A percentile compares a stretch with the other conserved stretches of the same genome.
Conservation (phyloP, 2,113 vertebrate genomes). For the Nerophis ophidion region DNA sequence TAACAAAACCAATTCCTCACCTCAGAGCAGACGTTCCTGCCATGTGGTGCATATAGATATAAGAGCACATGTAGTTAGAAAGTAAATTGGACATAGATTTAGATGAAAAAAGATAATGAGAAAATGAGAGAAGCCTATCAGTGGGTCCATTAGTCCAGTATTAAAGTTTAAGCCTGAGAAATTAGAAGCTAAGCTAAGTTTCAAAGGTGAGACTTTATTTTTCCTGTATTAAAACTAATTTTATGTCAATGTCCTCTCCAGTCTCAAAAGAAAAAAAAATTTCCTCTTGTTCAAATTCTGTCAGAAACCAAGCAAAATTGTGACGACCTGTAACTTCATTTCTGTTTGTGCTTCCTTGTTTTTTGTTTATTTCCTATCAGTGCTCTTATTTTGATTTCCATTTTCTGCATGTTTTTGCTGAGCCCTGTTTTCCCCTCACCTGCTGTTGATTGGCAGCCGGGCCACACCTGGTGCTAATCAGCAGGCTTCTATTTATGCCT, state of each 20-base stretch:
- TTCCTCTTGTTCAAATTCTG: slow-evolving; percentile 2
- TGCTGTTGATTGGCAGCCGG: too few relatives aligned
- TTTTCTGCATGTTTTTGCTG: too few relatives aligned
- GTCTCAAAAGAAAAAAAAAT: slow-evolving; percentile 11
- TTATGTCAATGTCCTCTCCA: slow-evolving; percentile 9
- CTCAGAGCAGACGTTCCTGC: not conserved
- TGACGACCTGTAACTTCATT: too few relatives aligned
- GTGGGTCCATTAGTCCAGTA: not conserved
- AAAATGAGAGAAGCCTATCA: not conserved
- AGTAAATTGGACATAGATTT: not conserved
- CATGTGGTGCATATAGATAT: not conserved
- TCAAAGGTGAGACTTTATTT: not conserved
- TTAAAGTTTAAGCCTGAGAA: not conserved
- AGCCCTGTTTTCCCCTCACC: too few relatives aligned
- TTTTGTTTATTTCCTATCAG: too few relatives aligned
- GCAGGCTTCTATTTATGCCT: too few relatives aligned
- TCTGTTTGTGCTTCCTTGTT: too few relatives aligned
- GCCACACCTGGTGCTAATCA: too few relatives aligned
- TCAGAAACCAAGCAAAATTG: slow-evolving; percentile 17
- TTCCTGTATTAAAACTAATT: slow-evolving; percentile 2
- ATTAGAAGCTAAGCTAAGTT: not conserved
- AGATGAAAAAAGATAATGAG: slow-evolving; percentile 5
- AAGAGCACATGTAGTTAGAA: not conserved
- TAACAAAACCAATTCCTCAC: slow-evolving; percentile 10
- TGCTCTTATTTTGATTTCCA: too few relatives aligned